Evolutionary conservation across 2,797 vertebrate genomes (phyloP).

Genomic region (Champsocephalus gunnari): DNA sequence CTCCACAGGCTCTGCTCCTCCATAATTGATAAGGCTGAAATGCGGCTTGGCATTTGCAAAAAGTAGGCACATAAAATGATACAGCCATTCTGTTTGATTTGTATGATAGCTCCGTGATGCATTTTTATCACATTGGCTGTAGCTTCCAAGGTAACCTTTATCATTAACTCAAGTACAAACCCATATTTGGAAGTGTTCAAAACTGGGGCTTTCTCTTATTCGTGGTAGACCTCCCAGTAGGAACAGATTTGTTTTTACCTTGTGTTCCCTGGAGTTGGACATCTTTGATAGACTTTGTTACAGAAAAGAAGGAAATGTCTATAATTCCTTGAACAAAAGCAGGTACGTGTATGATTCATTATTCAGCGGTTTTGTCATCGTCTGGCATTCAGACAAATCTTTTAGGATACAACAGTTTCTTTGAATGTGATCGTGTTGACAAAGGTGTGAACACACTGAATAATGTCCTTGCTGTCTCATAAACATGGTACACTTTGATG

Average conservation of each 20-base stretch:
- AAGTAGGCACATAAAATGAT: constrained; percentile 66
- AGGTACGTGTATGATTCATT: neutral
- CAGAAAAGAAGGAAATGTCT: neutral
- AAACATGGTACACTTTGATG: constrained; percentile 33
- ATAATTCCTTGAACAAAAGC: neutral
- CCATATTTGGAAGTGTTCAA: constrained; percentile 46
- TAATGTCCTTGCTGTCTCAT: constrained; percentile 26
- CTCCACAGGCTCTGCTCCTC: constrained; percentile 67
- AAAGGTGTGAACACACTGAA: constrained; percentile 14
- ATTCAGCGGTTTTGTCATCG: neutral
- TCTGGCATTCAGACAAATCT: constrained; percentile 22
- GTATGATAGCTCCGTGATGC: constrained; percentile 62
- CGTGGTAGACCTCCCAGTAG: constrained; percentile 11
- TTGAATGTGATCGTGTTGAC: constrained; percentile 10
- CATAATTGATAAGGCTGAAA: constrained; percentile 80
- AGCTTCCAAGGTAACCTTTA: constrained; percentile 75
- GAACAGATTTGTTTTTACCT: constrained; percentile 13
- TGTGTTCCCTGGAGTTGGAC: constrained; percentile 2
- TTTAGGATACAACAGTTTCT: neutral
- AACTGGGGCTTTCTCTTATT: constrained; percentile 36
- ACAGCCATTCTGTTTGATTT: constrained; percentile 70
- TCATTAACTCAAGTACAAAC: constrained; percentile 63
- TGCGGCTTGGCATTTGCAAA: constrained; percentile 77
- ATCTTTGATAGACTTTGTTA: neutral
- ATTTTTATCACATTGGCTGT: constrained; percentile 65